Evolutionary conservation across 2,888 invertebrate genomes (phyloP), one percentile per base, ranked within the genome.

Genomic region (Lasiommata megera): DNA sequence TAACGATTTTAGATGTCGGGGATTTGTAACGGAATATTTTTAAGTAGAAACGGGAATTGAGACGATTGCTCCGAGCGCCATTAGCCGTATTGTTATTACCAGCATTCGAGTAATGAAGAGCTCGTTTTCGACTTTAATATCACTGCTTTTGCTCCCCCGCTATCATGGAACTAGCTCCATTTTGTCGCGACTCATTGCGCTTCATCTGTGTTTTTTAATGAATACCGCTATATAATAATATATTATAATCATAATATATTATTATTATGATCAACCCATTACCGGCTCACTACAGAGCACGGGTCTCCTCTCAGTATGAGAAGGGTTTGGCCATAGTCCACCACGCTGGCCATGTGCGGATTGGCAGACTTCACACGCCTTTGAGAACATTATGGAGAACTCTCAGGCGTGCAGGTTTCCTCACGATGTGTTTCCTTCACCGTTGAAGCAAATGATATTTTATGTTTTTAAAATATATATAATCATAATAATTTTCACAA

Each of bases 61-160:
- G 82, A 80, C 73, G 80, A 83, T 86, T 79, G 81, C 82, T 52
- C 68, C 73, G 74, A 76, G 79, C 71, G 71, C 86, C 84, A 87
- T 90, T 90, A 88, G 80, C 79, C 76, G 83, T 87, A 89, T 89
- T 90, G 89, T 89, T 90, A 90, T 89, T 85, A 79, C 85, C 81
- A 73, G 79, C 82, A 84, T 86, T 86, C 74, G 77, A 74, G 88
- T 88, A 88, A 90, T 89, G 86, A 88, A 87, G 76, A 80, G 85
- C 82, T 84, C 88, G 84, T 88, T 88, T 83, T 83, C 87, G 81
- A 84, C 82, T 82, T 80, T 84, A 84, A 84, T 86, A 86, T 83
- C 73, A 73, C 83, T 80, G 82, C 77, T 85, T 81, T 76, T 68
- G 73, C 76, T 81, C 80, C 73, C 79, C 81, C 80, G 79, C 80